These are phyloP conservation scores for Tokudaia tokunoshimensis DNA, from an alignment of 2,797 vertebrate genomes.

Conservation along the genomic window DNA sequence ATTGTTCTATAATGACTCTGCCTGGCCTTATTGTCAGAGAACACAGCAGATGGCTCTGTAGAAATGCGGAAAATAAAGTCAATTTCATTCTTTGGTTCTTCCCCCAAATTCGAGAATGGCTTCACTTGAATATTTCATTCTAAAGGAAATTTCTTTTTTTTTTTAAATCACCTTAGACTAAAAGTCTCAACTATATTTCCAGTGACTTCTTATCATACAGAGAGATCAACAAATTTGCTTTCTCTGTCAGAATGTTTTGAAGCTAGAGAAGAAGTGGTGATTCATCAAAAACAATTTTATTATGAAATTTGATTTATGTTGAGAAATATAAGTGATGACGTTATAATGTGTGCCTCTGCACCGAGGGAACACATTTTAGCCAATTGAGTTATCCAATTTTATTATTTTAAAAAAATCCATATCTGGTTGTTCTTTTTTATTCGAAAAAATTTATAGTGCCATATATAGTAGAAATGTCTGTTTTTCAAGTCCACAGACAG, in stretches of 20 bases:
- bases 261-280: slow-evolving; percentile 84
- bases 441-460: slow-evolving; percentile 81
- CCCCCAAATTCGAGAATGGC: slow-evolving; percentile 67
- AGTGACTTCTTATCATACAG: slow-evolving; percentile 83
- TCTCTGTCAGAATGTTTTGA: slow-evolving; percentile 85
- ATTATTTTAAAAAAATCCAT: slow-evolving; percentile 82
- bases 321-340: slow-evolving; percentile 84
- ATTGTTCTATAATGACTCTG: slow-evolving; percentile 76
- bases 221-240: slow-evolving; percentile 84
- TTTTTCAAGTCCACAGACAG: slow-evolving; percentile 80
- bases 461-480: slow-evolving; percentile 69
- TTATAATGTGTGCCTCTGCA: slow-evolving; percentile 83
- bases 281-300: slow-evolving; percentile 88
- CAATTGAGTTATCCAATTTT: slow-evolving; percentile 83
- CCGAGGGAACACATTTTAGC: slow-evolving; percentile 81
- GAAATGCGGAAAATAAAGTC: slow-evolving; percentile 69
- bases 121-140: slow-evolving; percentile 75
- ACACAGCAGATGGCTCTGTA: slow-evolving; percentile 68
- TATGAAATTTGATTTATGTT: slow-evolving; percentile 86
- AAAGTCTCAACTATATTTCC: slow-evolving; percentile 84
- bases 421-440: slow-evolving; percentile 81
- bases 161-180: slow-evolving; percentile 69
- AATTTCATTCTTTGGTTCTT: slow-evolving; percentile 71
- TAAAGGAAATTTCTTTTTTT: slow-evolving; percentile 49
- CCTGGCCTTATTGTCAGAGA: slow-evolving; percentile 77